Percentiles rank a stretch among this genome's conserved stretches.
These are phyloP conservation scores for Tylochromis polylepis DNA, from an alignment of 2,113 vertebrate genomes.

Conservation along the genomic window DNA sequence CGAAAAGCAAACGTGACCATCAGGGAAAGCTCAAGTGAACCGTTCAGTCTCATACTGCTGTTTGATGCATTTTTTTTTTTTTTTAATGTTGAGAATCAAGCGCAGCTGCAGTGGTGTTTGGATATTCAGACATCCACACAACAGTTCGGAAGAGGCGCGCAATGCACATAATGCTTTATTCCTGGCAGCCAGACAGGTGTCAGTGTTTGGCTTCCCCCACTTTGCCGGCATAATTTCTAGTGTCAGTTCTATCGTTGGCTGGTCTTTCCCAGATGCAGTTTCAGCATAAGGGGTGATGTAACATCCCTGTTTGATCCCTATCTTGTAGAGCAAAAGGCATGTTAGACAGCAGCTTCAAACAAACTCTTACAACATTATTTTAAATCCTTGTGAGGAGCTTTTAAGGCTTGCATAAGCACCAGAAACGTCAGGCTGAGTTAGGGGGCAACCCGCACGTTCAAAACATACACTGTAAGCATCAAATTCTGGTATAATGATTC, in stretches of 20 bases:
- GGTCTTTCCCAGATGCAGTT: background rate
- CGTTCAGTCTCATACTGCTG: background rate
- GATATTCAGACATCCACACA: background rate
- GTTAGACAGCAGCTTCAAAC: background rate
- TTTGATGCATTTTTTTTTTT: background rate
- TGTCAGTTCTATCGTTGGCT: background rate
- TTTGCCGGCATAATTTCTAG: background rate
- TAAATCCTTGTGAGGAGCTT: background rate
- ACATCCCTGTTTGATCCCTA: background rate
- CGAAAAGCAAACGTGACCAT: background rate
- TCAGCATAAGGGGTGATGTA: background rate
- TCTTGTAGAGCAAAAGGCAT: background rate
- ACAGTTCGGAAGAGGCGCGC: background rate
- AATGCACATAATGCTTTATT: background rate
- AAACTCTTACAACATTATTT: background rate
- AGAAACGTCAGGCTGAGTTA: background rate
- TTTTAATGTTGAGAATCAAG: background rate
- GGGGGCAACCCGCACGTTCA: background rate
- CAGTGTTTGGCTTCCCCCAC: background rate
- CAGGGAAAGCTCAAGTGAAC: background rate
- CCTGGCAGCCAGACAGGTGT: background rate
- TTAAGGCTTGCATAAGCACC: background rate
- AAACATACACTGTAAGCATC: background rate
- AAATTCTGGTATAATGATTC: background rate
- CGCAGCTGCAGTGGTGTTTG: background rate